Base-by-base conservation (phyloP, 2,113 vertebrate species). In the Podiceps cristatus region DNA sequence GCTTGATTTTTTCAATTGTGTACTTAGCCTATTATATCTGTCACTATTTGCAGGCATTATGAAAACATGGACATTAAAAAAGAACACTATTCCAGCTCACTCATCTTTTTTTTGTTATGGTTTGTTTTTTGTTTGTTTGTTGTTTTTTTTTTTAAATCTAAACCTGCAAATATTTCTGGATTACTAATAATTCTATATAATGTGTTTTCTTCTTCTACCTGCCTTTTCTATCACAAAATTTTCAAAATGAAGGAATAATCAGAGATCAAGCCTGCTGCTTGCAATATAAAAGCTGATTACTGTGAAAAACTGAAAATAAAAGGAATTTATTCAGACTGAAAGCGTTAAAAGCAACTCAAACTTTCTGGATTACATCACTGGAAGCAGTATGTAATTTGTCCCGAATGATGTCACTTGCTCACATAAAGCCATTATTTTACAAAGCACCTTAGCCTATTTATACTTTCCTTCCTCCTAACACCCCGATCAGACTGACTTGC, bases 301-400 rank as follows among this genome's bases (percentile, higher is more conserved):
- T 84, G 63, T 33, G 58, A 77, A 93, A 83, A 95, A 86, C 50
- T 90, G 33, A 37, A 84, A 83, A 44, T 59, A 94, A 83, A 94
- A 94, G 63, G 18, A 88, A 93, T 79, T 96, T 84, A 59, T 86
- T 96, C 31, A 18, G 35, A 76, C 74, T 94, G 76, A 88, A 92
- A 90, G 86, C 88, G 72, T 72, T 93, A 89, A 89, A 89, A 80
- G 82, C 76, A 86, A 74, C 78, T 94, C 75, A 90, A 83, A 84
- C 79, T 86, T 91, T 95, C 60, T 96, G 76, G 79, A 94, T 94
- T 79, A 95, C 91, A 72, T 94, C 92, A 95, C 9, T 96, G 90
- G 85, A 91, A 94, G 87, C 62, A 92, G 86, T 44, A 77, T 91
- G 82, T 89, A 60, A 90, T 96, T 86, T 96, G 88, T 97, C 96